Evolutionary conservation across 2,888 invertebrate genomes (phyloP), one percentile per base, ranked within the genome.

Genomic region (Sarcophaga subvicina): DNA sequence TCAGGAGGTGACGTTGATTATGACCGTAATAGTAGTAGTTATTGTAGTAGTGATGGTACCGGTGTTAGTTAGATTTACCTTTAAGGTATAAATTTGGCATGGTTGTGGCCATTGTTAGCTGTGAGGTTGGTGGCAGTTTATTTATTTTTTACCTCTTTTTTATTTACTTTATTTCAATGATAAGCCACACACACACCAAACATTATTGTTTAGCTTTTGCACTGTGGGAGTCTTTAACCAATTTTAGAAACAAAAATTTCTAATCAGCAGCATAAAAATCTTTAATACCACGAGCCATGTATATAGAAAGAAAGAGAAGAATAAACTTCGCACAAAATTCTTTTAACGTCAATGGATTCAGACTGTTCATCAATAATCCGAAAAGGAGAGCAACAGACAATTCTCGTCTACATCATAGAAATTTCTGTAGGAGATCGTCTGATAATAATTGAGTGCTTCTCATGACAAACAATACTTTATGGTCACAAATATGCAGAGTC

Each of bases 21-120:
- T 71, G 49, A 83, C 83, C 66, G 37, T 47, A 72, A 45, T 17
- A 37, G 66, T 75, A 60, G 64, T 54, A 73, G 60, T 69, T 87
- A 87, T 83, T 85, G 86, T 89, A 87, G 88, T 47, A n/a, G 11
- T 25, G 22, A 10, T 77, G 69, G 77, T 54, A 37, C 22, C 54
- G 59, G 87, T 83, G 85, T 85, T 88, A 79, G 49, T 79, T 78
- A 83, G 66, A 60, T 69, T 69, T 79, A 86, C 88, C 86, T 88
- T 86, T 78, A 85, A 83, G 87, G 71, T 80, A 79, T 88, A 86
- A 60, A 60, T 47, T 85, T 87, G 89, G 86, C 88, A 88, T 88
- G 75, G 77, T 77, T 80, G 72, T 70, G 78, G 83, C 81, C 45
- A 84, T 83, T 83, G 87, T 80, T 84, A 73, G 75, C 69, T 75